A percentile compares a stretch with the other conserved stretches of the same genome.
Evolutionary conservation across 2,888 invertebrate genomes (phyloP).

Genomic region (Trachelus tabidus): DNA sequence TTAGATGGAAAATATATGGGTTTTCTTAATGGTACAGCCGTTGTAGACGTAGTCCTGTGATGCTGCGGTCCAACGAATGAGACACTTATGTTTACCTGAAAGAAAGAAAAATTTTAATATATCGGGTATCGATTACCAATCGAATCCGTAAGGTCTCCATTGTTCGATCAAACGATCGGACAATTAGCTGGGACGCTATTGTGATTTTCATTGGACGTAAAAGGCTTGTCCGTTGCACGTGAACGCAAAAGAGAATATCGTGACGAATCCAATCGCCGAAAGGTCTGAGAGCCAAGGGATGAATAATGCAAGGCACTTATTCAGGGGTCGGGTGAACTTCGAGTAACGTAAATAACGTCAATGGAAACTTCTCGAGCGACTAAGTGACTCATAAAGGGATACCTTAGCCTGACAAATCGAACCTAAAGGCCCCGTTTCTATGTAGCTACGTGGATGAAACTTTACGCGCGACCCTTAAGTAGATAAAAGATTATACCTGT

Average conservation of each 20-base stretch:
- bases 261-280: no score
- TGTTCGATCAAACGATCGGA: background rate
- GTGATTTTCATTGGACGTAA: no score
- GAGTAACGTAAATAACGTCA: background rate
- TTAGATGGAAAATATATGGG: slow-evolving; percentile 46
- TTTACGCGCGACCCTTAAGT: no score
- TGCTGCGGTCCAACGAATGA: slow-evolving; percentile 56
- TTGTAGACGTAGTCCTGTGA: slow-evolving; percentile 45
- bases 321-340: no score
- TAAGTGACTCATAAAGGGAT: slow-evolving; percentile 11
- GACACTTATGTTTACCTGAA: slow-evolving; percentile 54
- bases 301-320: no score
- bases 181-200: no score
- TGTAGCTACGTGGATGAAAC: no score
- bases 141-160: slow-evolving; percentile 46
- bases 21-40: slow-evolving; percentile 34
- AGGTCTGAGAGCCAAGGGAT: no score
- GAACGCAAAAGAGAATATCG: no score
- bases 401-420: slow-evolving; percentile 17
- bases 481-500: no score
- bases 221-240: no score
- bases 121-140: slow-evolving; percentile 3
- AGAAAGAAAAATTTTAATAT: background rate
- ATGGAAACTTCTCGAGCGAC: slow-evolving; percentile 6
- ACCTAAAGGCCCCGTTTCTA: no score